A percentile compares a stretch with the other conserved stretches of the same genome.
Evolutionary conservation across 2,888 invertebrate species (phyloP).

Genomic region (Athalia circularis): DNA sequence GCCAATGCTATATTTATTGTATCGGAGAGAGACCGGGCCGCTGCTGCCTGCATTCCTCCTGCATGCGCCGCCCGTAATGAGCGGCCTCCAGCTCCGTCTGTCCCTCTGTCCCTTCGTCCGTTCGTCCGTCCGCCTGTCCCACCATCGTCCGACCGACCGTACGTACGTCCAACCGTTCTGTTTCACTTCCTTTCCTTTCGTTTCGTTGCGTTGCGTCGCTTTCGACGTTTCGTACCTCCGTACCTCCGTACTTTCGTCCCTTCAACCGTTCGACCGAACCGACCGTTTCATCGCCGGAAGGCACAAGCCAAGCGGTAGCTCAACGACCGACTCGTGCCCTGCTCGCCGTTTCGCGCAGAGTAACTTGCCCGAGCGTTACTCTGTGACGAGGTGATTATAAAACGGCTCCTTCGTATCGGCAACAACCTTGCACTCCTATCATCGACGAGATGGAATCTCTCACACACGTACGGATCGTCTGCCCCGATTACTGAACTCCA

Average conservation of each 20-base stretch:
- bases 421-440: background rate
- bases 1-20: conserved; percentile 70
- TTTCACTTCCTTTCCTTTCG: conserved; percentile 37
- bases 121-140: conserved; percentile 47
- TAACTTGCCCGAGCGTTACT: conserved; percentile 1
- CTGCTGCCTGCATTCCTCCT: conserved; percentile 69
- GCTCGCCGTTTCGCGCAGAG: conserved; percentile 1
- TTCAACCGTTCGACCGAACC: conserved; percentile 44
- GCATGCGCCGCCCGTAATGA: conserved; percentile 72
- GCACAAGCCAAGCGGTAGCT: conserved; percentile 24
- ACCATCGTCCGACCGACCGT: conserved; percentile 51
- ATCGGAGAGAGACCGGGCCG: conserved; percentile 58
- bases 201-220: conserved; percentile 48
- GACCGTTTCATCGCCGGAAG: conserved; percentile 8
- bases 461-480: no score
- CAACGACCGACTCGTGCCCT: conserved; percentile 24
- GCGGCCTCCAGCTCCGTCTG: conserved; percentile 70
- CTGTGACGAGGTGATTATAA: conserved; percentile 17
- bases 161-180: conserved; percentile 47
- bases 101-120: conserved; percentile 66
- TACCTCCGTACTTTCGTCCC: conserved; percentile 45
- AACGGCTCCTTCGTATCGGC: conserved; percentile 18
- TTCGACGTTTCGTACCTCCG: conserved; percentile 47
- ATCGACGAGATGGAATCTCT: no score
- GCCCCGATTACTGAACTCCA: no score